Conservation (phyloP, 2,888 invertebrate species). For the Xestia c-nigrum region DNA sequence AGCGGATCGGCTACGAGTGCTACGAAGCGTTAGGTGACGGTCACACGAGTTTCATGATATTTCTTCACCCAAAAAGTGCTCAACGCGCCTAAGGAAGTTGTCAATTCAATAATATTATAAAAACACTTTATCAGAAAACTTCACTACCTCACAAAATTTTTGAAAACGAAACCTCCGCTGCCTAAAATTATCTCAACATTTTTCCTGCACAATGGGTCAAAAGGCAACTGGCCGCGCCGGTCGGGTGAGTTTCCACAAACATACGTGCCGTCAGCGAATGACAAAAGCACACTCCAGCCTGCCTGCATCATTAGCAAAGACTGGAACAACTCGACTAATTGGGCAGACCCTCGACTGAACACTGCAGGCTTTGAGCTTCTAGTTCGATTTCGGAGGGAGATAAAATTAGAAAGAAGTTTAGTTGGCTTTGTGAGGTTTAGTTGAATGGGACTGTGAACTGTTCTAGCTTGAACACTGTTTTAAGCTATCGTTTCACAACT, state of each 20-base stretch:
- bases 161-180: conserved; percentile 7
- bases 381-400: conserved; percentile 52
- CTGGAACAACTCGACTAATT: conserved; percentile 72
- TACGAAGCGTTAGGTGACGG: too few species aligned
- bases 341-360: conserved; percentile 64
- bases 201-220: conserved; percentile 55
- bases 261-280: conserved; percentile 63
- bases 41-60: too few species aligned
- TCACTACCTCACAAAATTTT: too few species aligned
- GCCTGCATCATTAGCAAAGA: conserved; percentile 73
- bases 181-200: conserved; percentile 52
- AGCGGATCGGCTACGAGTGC: too few species aligned
- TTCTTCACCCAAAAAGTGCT: too few species aligned
- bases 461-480: neutral
- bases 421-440: conserved; percentile 13
- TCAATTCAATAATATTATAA: too few species aligned
- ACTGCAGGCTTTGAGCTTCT: conserved; percentile 51
- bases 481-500: too few species aligned
- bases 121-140: neutral
- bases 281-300: conserved; percentile 70
- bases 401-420: conserved; percentile 50
- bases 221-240: conserved; percentile 37
- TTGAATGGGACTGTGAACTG: neutral
- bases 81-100: too few species aligned
- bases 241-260: conserved; percentile 46